These are phyloP conservation scores for Xiphophorus couchianus DNA, from an alignment of 2,113 vertebrate species.

Conservation along the genomic window DNA sequence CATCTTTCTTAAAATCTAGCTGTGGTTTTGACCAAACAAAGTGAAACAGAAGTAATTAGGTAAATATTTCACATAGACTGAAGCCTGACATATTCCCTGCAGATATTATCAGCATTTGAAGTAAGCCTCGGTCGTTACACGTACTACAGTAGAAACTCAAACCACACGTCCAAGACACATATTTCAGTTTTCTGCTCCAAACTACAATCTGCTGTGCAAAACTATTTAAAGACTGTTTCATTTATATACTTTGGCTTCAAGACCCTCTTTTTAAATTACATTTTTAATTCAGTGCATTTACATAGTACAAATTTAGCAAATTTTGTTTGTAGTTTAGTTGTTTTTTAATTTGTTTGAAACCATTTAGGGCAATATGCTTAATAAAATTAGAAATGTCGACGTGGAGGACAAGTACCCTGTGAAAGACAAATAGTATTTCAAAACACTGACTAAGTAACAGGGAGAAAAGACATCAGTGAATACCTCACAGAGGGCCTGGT, in stretches of 20 bases:
- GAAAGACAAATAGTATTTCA: too few species aligned
- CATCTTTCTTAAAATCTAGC: conserved; percentile 1
- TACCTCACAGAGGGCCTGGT: too few species aligned
- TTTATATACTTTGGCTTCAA: neutral
- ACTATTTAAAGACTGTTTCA: neutral
- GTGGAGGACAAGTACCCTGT: too few species aligned
- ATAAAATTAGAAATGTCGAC: too few species aligned
- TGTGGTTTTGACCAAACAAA: neutral
- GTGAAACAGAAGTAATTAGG: conserved; percentile 3
- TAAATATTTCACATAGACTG: neutral
- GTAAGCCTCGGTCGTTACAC: neutral
- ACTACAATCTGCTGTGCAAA: neutral
- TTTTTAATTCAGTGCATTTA: neutral
- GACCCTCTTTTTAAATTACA: neutral
- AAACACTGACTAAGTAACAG: too few species aligned
- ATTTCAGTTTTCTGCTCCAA: neutral
- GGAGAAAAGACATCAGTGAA: too few species aligned
- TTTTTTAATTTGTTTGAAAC: too few species aligned
- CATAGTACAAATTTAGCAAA: neutral
- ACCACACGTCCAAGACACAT: too few species aligned
- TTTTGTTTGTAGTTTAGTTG: too few species aligned
- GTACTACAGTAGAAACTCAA: too few species aligned
- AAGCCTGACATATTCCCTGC: neutral
- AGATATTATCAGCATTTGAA: conserved; percentile 27
- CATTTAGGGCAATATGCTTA: too few species aligned